These are phyloP conservation scores for Stichopus chloronotus DNA, from an alignment of 35 echinoderm and acorn worm species.

Conservation along the genomic window DNA sequence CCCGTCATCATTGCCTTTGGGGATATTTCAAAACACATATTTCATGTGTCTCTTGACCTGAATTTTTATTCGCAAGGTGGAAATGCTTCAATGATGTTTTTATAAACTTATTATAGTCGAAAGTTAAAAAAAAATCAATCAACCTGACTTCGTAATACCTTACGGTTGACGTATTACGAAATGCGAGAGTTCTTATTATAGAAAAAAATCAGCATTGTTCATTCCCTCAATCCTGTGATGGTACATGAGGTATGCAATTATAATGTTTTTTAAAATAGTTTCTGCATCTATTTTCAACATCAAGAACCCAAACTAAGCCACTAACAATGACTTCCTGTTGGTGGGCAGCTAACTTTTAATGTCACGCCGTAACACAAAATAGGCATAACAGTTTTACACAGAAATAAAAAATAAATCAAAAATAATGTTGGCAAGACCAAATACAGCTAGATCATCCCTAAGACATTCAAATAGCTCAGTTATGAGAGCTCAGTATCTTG, in stretches of 20 bases:
- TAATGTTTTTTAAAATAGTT: background rate
- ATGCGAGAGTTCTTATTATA: background rate
- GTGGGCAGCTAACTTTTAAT: background rate
- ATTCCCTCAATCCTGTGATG: background rate
- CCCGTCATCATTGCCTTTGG: background rate
- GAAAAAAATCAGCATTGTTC: background rate
- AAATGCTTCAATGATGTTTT: background rate
- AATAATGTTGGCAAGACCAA: too few relatives aligned
- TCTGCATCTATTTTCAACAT: too few relatives aligned
- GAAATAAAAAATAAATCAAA: background rate
- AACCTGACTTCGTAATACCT: too few relatives aligned
- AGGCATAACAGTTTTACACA: background rate
- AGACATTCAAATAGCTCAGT: too few relatives aligned
- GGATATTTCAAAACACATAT: background rate
- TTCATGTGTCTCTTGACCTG: background rate
- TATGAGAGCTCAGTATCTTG: background rate
- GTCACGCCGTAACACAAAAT: slow-evolving; percentile 7
- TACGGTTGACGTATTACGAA: background rate
- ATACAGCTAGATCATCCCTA: too few relatives aligned
- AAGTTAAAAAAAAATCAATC: background rate
- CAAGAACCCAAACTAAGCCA: background rate
- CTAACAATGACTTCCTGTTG: background rate
- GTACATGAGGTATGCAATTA: background rate
- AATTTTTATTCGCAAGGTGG: background rate
- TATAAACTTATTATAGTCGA: background rate